These are phyloP conservation scores for Hemiprocne comata DNA, from an alignment of 2,113 vertebrate species.

Conservation along the genomic window DNA sequence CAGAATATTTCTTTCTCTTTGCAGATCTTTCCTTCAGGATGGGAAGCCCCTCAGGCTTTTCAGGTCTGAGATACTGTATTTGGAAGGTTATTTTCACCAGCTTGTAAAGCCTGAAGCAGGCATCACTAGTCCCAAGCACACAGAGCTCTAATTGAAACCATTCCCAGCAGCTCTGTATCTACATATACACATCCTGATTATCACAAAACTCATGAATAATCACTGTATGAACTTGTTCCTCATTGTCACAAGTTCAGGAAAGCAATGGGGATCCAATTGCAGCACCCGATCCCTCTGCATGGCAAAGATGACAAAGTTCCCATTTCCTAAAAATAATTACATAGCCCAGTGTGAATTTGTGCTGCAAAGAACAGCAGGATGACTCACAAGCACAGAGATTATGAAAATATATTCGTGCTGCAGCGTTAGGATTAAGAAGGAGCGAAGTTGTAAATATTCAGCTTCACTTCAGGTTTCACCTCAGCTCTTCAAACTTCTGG, in stretches of 20 bases:
- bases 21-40: constrained; percentile 9
- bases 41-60: constrained; percentile 10
- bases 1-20: neutral
- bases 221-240: constrained; percentile 57
- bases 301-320: constrained; percentile 69
- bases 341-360: constrained; percentile 62
- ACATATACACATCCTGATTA: constrained; percentile 69
- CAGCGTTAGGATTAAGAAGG: constrained; percentile 52
- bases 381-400: constrained; percentile 52
- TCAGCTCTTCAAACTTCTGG: constrained; percentile 50
- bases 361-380: constrained; percentile 26
- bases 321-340: constrained; percentile 70
- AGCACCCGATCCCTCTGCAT: constrained; percentile 30
- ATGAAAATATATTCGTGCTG: constrained; percentile 64
- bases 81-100: neutral
- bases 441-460: constrained; percentile 59
- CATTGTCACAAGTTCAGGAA: constrained; percentile 55
- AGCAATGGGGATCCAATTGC: constrained; percentile 61
- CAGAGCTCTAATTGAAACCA: constrained; percentile 49
- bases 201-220: constrained; percentile 70
- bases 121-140: neutral
- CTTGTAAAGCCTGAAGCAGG: constrained; percentile 25
- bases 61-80: neutral
- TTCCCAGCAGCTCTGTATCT: constrained; percentile 52
- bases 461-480: constrained; percentile 43